Base-by-base conservation (phyloP, 2,113 vertebrate genomes). In the Herpailurus yagouaroundi region DNA sequence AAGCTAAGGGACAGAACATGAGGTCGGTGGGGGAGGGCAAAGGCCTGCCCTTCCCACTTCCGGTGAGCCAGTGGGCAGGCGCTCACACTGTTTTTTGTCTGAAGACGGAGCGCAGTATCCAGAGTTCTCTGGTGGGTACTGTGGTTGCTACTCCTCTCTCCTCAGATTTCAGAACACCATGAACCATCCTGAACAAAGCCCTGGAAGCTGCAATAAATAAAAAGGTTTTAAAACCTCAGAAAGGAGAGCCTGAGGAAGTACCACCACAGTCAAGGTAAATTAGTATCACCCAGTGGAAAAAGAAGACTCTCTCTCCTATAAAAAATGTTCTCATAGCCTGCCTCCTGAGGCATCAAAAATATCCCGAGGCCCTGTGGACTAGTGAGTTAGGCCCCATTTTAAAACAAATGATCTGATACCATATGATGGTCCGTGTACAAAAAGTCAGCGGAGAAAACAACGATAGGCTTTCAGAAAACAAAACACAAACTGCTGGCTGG, bases 331-430 rank as follows among this genome's bases (percentile, higher is more conserved):
- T 50, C 81, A 48, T 21, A 36, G 81, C 15, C 3, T 5, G 19
- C 33, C 66, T 89, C 55, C 76, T 2, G 48, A 92, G n/a, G 36
- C 68, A 14, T 41, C 29, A 19, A 18, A 9, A 21, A 68, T 74
- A 91, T 95, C 96, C 80, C 0, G 21, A 92, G 88, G 96, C 84
- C 27, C 50, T 21, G 2, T 81, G 87, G 36, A 60, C 80, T 50
- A 57, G 41, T 0, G 11, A 83, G 74, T 50, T 68, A 95, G 68
- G 83, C 18, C 66, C 15, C 80, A 79, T 74, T 90, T 79, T 90
- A 96, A 96, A 96, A 96, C 50, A 96, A 89, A 97, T 81, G 73
- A 90, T 88, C 36, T 77, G 90, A 55, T 84, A 81, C 19, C 66
- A 50, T 86, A 23, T 79, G 85, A 82, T 80, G 69, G 87, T 96